Evolutionary conservation across 2,888 invertebrate species (phyloP).

Genomic region (Pterobdella sp.): DNA sequence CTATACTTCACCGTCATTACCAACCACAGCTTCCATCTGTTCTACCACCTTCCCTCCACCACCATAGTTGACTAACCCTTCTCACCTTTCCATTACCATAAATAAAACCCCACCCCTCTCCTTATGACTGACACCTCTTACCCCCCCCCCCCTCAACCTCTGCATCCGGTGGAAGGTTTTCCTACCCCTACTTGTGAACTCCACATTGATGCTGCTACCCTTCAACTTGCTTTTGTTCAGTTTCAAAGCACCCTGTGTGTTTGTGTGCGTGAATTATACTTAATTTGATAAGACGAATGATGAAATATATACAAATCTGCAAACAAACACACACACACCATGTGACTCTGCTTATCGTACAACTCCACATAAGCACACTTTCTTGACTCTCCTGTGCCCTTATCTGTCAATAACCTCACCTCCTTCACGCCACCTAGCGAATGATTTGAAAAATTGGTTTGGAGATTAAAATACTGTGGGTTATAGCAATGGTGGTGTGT

Average conservation of each 20-base stretch:
- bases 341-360: slow-evolving; percentile 42
- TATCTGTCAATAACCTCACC: slow-evolving; percentile 44
- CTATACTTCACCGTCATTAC: too few species aligned
- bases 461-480: too few species aligned
- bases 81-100: too few species aligned
- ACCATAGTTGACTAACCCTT: too few species aligned
- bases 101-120: too few species aligned
- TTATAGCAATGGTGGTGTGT: too few species aligned
- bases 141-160: slow-evolving; percentile 39
- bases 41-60: too few species aligned
- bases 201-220: slow-evolving; percentile 45
- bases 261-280: not conserved
- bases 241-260: slow-evolving; percentile 43
- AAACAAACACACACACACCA: slow-evolving; percentile 36
- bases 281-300: not conserved
- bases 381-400: slow-evolving; percentile 42
- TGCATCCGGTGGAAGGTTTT: slow-evolving; percentile 40
- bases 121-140: too few species aligned
- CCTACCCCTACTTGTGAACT: slow-evolving; percentile 45
- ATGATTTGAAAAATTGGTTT: not conserved
- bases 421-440: slow-evolving; percentile 43
- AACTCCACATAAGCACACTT: slow-evolving; percentile 47
- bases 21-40: too few species aligned
- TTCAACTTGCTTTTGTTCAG: slow-evolving; percentile 44
- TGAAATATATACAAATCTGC: not conserved